Evolutionary conservation across 2,113 vertebrate species (phyloP), one percentile per base, ranked within the genome.

Genomic region (Epinephelus lanceolatus): DNA sequence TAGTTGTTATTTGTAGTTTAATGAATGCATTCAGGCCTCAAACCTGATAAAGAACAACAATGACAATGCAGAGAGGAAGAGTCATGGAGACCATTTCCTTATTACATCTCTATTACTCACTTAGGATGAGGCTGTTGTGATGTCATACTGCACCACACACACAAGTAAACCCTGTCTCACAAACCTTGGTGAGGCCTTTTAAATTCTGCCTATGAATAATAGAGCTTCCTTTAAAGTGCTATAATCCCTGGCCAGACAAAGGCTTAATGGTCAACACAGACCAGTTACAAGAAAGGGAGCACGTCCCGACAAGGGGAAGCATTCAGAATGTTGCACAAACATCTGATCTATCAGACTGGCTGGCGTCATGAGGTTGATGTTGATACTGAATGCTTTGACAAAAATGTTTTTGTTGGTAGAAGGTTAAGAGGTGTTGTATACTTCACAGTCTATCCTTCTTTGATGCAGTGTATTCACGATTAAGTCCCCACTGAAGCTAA

Each of bases 151-250:
- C 76, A 66, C n/a, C 69, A 30, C 60, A 52, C 23, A 23, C 40
- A 42, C 61, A 63, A 14, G 66, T 17, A 53, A 77, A 42, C 3
- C 17, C 6, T 11, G 18, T 74, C 45, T 56, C n/a, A 15, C 56
- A 77, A 70, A 55, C 59, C 65, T 80, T 57, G 19, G 37, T 47
- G 40, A 81, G 27, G 62, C 70, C 51, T 85, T 76, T 78, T 56
- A 65, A 78, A 70, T 69, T 75, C 57, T 71, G 23, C 6, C 33
- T 30, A 85, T 92, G 85, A 93, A 93, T 92, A 83, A 93, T 89
- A 66, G 67, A 93, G 81, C 80, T 92, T 93, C 91, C 86, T 83
- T 76, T 71, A 63, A 84, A 92, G 90, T 80, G 53, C 84, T 84
- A 21, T 86, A 67, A 76, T 85, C 47, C 56, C 18, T 27, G 3